Conservation (phyloP, 1,140 invertebrate genomes). For the Ceratina calcarata region DNA sequence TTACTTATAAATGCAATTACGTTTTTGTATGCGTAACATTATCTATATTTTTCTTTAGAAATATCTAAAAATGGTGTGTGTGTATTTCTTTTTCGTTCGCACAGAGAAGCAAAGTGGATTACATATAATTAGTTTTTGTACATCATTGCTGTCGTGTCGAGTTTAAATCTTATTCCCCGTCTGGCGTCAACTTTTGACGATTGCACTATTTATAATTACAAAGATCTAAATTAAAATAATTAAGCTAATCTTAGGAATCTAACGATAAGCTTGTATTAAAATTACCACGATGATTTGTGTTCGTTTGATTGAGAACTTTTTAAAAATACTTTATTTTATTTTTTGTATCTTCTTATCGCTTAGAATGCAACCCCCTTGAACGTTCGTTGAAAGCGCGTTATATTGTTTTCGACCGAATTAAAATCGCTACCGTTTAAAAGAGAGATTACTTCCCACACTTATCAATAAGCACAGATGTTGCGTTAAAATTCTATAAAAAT, state of each 20-base stretch:
- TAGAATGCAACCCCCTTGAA: slow-evolving; percentile 45
- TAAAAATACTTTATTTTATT: slow-evolving; percentile 60
- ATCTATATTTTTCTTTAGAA: slow-evolving; percentile 72
- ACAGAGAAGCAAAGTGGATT: slow-evolving; percentile 71
- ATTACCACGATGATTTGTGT: slow-evolving; percentile 63
- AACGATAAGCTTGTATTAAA: slow-evolving; percentile 70
- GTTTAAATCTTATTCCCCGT: slow-evolving; percentile 58
- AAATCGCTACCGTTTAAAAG: slow-evolving; percentile 46
- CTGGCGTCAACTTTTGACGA: slow-evolving; percentile 64
- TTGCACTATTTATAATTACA: slow-evolving; percentile 79
- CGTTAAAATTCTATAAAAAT: slow-evolving; percentile 41
- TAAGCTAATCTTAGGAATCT: slow-evolving; percentile 69
- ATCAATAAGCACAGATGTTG: slow-evolving; percentile 61
- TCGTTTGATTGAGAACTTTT: slow-evolving; percentile 63
- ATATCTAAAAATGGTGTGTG: slow-evolving; percentile 71
- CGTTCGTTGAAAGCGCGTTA: slow-evolving; percentile 42
- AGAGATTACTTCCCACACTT: slow-evolving; percentile 49
- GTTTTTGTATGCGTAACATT: slow-evolving; percentile 69
- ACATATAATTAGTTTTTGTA: slow-evolving; percentile 77
- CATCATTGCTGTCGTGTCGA: slow-evolving; percentile 63
- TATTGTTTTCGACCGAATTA: slow-evolving; percentile 31
- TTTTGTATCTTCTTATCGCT: slow-evolving; percentile 53
- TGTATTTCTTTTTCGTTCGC: slow-evolving; percentile 33
- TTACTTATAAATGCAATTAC: slow-evolving; percentile 72
- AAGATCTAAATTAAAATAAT: slow-evolving; percentile 74